phyloP scores from a whole-genome alignment of 92 coral and sea anemone species.

The Paragorgia papillata region DNA sequence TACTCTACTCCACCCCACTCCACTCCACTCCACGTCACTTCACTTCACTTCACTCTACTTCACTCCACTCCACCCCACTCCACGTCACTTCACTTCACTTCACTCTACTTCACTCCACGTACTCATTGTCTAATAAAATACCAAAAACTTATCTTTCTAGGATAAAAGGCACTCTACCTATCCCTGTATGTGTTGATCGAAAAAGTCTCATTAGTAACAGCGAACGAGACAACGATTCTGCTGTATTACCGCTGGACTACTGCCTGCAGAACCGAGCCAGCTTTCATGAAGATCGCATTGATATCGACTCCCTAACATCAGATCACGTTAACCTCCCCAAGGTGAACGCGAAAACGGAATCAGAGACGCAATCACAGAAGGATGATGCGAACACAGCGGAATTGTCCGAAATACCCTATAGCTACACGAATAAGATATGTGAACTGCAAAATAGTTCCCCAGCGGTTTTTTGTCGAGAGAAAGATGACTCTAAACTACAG shows the following conservation, averaged over 20 bases:
- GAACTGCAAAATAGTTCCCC: background rate
- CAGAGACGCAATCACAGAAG: background rate
- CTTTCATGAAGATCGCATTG: conserved; percentile 21
- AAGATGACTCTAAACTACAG: conserved; percentile 15
- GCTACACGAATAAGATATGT: background rate
- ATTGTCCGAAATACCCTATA: background rate
- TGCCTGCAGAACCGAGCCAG: conserved; percentile 35
- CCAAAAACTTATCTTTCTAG: too few relatives aligned
- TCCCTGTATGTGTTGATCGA: conserved; percentile 37
- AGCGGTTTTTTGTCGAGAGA: background rate
- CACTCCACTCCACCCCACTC: too few relatives aligned
- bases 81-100: too few relatives aligned
- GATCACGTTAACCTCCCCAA: background rate
- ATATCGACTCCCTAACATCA: conserved; percentile 15
- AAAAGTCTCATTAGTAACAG: background rate
- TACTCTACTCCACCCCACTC: too few relatives aligned
- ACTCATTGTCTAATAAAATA: too few relatives aligned
- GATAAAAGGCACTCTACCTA: conserved; percentile 26
- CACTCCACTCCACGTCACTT: too few relatives aligned
- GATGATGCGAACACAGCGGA: background rate
- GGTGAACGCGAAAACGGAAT: background rate
- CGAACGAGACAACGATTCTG: conserved; percentile 31
- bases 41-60: too few relatives aligned
- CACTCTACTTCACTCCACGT: too few relatives aligned
- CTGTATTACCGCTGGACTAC: conserved; percentile 35